Conservation (phyloP, 2,888 invertebrate genomes). For the Hydroisotoma schaefferi region DNA sequence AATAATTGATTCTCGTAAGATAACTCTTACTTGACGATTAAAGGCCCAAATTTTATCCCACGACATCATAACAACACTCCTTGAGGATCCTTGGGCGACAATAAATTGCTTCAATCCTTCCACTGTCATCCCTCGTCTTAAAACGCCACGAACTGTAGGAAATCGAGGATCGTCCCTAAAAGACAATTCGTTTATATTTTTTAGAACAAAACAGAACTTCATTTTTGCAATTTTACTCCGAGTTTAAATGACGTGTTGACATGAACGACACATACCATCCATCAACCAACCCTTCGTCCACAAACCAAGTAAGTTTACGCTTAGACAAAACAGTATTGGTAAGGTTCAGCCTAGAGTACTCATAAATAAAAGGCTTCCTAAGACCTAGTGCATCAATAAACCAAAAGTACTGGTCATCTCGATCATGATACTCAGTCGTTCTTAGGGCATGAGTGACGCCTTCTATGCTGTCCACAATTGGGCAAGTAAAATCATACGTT, state of each 20-base stretch:
- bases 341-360: conserved; percentile 94
- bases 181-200: too few species aligned
- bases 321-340: conserved; percentile 98
- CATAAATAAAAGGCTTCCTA: conserved; percentile 91
- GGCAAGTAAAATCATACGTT: conserved; percentile 99
- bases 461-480: conserved; percentile 96
- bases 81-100: conserved; percentile 93
- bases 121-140: conserved; percentile 94
- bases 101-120: conserved; percentile 96
- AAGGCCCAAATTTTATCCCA: conserved; percentile 99
- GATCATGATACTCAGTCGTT: conserved; percentile 97
- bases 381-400: conserved; percentile 81
- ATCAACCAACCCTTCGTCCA: conserved; percentile 86
- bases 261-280: conserved; percentile 88
- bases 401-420: conserved; percentile 98
- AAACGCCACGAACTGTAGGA: conserved; percentile 94
- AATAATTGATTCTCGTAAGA: too few species aligned
- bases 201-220: too few species aligned
- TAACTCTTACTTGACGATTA: conserved; percentile 87
- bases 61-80: conserved; percentile 98
- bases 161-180: conserved; percentile 94
- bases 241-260: too few species aligned
- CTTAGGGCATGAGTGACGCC: conserved; percentile 95
- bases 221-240: too few species aligned
- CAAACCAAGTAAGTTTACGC: conserved; percentile 96